Conservation (phyloP, 2,797 vertebrate species). For the Channallabes apus region DNA sequence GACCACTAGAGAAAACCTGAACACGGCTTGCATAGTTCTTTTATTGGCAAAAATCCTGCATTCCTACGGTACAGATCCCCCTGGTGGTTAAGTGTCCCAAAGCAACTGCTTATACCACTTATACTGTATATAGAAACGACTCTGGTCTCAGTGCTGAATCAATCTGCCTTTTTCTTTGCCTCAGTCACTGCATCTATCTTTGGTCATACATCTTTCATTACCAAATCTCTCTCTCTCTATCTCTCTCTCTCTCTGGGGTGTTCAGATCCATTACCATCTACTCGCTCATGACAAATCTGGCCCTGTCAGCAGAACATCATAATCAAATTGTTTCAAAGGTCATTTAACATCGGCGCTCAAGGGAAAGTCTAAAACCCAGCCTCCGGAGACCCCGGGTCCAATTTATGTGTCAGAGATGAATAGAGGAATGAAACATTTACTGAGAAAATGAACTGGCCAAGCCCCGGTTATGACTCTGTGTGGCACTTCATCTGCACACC, state of each 20-base stretch:
- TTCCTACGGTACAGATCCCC: not conserved
- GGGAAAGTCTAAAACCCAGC: slow-evolving; percentile 74
- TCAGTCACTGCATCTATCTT: not conserved
- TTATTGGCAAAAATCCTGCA: not conserved
- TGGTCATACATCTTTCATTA: not conserved
- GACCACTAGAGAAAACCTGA: not conserved
- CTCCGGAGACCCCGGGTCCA: slow-evolving; percentile 69
- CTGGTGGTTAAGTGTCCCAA: not conserved
- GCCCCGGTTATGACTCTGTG: slow-evolving; percentile 69
- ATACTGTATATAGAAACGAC: not conserved
- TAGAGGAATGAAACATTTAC: slow-evolving; percentile 75
- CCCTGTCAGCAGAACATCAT: slow-evolving; percentile 79
- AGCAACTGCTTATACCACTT: not conserved
- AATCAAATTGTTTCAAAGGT: slow-evolving; percentile 84
- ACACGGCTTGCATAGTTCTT: no score
- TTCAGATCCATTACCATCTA: slow-evolving; percentile 46
- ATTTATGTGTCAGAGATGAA: slow-evolving; percentile 81
- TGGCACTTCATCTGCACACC: slow-evolving; percentile 71
- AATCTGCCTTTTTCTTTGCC: not conserved
- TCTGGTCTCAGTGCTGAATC: not conserved
- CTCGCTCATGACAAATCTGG: slow-evolving; percentile 75
- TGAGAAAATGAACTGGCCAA: slow-evolving; percentile 75
- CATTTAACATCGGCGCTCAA: slow-evolving; percentile 79
- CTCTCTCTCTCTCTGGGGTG: slow-evolving; percentile 15
- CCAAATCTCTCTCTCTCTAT: slow-evolving; percentile 8